phyloP scores from a whole-genome alignment of 2,113 vertebrate genomes.

The Zapus hudsonius region DNA sequence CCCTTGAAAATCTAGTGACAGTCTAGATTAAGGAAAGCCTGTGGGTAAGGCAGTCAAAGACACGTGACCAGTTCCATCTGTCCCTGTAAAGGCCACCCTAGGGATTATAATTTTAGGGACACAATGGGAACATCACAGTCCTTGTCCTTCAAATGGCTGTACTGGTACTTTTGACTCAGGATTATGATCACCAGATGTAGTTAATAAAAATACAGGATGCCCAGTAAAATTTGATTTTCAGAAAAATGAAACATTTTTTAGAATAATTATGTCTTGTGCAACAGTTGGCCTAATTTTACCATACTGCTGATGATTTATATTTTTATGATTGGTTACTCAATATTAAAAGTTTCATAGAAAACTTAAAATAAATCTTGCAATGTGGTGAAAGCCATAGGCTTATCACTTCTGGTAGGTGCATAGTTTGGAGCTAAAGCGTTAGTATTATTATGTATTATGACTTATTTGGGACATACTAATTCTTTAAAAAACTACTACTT shows the following conservation, averaged over 20 bases:
- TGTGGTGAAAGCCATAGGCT: neutral
- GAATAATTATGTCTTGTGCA: neutral
- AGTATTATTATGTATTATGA: neutral
- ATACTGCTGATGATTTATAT: constrained; percentile 6
- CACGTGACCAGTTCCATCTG: neutral
- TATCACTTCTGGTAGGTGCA: neutral
- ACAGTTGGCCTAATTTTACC: neutral
- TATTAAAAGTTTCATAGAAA: neutral
- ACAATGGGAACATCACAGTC: too few species aligned
- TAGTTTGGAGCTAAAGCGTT: neutral
- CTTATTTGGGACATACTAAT: neutral
- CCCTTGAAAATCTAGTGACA: too few species aligned
- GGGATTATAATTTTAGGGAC: too few species aligned
- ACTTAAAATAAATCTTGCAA: constrained; percentile 13
- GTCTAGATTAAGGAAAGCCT: neutral
- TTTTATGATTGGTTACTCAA: neutral
- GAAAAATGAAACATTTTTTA: neutral
- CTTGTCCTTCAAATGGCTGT: too few species aligned
- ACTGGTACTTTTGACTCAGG: neutral
- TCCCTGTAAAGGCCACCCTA: neutral
- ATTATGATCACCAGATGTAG: neutral
- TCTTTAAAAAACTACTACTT: neutral
- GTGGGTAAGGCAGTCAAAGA: neutral
- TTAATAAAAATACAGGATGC: neutral
- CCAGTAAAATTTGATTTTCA: constrained; percentile 14